Base-by-base conservation (phyloP, 2,797 vertebrate genomes). In the Channa striata region DNA sequence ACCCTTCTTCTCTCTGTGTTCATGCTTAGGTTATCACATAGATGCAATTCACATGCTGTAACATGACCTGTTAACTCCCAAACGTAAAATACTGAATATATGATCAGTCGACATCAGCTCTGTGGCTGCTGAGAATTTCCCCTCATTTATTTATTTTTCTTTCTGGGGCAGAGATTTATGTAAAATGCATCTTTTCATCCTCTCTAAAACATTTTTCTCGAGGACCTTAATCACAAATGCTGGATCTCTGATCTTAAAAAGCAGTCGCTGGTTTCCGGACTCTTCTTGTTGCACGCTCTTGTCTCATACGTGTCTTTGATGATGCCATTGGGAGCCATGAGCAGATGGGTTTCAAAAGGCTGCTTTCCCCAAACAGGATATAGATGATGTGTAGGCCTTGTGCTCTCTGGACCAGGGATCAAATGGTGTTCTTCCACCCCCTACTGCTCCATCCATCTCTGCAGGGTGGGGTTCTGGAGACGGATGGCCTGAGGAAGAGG, bases 341-440 rank as follows among this genome's bases (percentile, higher is more conserved):
- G 87, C 90, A 86, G 90, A 92, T 92, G 85, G 71, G 78, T 90
- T 93, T 93, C 90, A 92, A 91, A 92, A 85, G 78, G 25, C 86
- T 68, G 56, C 62, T 72, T 89, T 87, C 75, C 70, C 83, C 87
- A 89, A 93, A 92, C 93, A 94, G 93, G 92, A 94, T 93, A 89
- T 90, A 88, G 83, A 85, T 80, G 81, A 89, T 87, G 91, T 91
- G 88, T 85, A 89, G 89, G 85, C 85, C 78, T 25, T 50, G 48
- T 60, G 75, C 83, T 89, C 87, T 87, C 67, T 61, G 73, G 84
- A 87, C 72, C 72, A 52, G 63, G 70, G 90, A 91, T 92, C 81
- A 91, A 90, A 88, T 92, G 74, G 34, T 84, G 54, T 72, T 88
- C 86, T 77, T 88, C 83, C 85, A 86, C 85, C 87, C 82, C 86